These are phyloP conservation scores for Pseudococcus jackbeardsleyi DNA, from an alignment of 2,888 invertebrate genomes.

Conservation along the genomic window DNA sequence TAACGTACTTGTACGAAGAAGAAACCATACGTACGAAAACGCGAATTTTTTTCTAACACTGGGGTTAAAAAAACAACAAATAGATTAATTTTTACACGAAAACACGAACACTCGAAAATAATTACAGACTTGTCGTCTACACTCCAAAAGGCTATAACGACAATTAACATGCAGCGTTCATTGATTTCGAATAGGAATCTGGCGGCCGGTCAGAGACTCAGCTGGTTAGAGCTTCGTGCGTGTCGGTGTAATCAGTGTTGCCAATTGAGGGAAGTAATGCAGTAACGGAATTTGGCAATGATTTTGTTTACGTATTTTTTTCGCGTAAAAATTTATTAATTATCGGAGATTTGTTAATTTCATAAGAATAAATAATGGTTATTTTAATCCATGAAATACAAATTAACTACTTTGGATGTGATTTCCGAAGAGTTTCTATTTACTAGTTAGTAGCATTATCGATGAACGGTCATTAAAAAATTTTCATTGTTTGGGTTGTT, in stretches of 20 bases:
- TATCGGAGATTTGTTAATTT: neutral
- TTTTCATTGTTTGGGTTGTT: no score
- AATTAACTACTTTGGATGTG: neutral
- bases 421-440: neutral
- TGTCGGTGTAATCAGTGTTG: slow-evolving; percentile 16
- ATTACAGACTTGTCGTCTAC: slow-evolving; percentile 47
- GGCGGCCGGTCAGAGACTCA: slow-evolving; percentile 58
- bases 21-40: slow-evolving; percentile 13
- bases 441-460: no score
- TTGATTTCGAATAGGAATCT: slow-evolving; percentile 47
- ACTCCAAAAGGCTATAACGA: slow-evolving; percentile 63
- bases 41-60: slow-evolving; percentile 15
- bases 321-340: neutral
- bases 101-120: slow-evolving; percentile 35
- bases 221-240: slow-evolving; percentile 45
- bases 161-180: slow-evolving; percentile 50
- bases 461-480: no score
- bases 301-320: neutral
- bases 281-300: neutral
- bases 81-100: neutral
- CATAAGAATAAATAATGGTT: neutral
- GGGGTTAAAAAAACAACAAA: slow-evolving; percentile 30
- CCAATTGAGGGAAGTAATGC: neutral
- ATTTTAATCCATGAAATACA: neutral
- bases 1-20: neutral